phyloP scores from a whole-genome alignment of 2,113 vertebrate species.

The Paradisaea rubra region DNA sequence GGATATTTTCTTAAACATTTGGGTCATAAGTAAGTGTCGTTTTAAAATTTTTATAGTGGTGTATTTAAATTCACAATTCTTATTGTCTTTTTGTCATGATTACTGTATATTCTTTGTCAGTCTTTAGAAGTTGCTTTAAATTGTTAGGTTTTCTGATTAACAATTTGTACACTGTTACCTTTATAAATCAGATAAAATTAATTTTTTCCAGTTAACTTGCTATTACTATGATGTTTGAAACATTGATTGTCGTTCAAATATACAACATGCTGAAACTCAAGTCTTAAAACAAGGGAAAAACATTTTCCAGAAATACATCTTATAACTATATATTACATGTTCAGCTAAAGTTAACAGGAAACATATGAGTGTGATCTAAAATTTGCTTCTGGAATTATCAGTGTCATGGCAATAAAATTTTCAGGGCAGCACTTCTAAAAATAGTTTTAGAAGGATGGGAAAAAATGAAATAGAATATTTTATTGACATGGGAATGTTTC shows the following conservation, averaged over 20 bases:
- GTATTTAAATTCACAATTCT: background rate
- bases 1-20: slow-evolving; percentile 97
- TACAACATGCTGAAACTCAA: background rate
- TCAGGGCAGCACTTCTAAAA: background rate
- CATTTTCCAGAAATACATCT: background rate
- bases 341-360: background rate
- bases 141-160: background rate
- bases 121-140: background rate
- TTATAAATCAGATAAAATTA: background rate
- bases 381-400: background rate
- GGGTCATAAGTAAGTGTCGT: slow-evolving; percentile 91
- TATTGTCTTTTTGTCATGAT: background rate
- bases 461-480: background rate
- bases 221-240: background rate
- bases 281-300: background rate
- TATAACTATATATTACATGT: background rate
- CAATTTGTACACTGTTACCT: background rate
- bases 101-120: background rate
- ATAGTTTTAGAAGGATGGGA: background rate
- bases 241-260: background rate
- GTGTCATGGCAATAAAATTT: background rate
- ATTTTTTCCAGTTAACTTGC: background rate
- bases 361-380: background rate
- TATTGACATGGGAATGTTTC: background rate
- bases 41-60: background rate